phyloP scores from a whole-genome alignment of 1,140 invertebrate genomes.

The Formica selysi region DNA sequence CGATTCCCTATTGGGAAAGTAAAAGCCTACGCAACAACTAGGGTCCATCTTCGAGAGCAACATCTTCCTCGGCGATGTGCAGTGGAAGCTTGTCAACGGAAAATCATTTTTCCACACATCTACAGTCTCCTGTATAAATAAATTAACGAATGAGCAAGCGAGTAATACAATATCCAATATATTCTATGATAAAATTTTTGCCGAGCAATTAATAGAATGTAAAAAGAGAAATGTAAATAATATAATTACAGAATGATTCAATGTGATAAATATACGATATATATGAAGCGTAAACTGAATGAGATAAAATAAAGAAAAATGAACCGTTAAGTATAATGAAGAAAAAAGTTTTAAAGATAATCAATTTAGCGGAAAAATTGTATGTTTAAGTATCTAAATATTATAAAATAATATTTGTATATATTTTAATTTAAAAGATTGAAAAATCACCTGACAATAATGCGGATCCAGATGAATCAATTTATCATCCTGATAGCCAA shows the following conservation, averaged over 20 bases:
- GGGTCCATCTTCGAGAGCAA: slow-evolving; percentile 96
- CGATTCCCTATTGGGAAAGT: slow-evolving; percentile 91
- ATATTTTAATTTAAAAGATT: not conserved
- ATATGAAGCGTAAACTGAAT: not conserved
- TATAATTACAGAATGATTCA: not conserved
- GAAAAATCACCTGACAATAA: slow-evolving; percentile 90
- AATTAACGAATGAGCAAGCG: not conserved
- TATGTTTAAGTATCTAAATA: not conserved
- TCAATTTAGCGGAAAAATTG: not conserved
- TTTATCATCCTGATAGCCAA: slow-evolving; percentile 96
- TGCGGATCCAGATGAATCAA: slow-evolving; percentile 97
- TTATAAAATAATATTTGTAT: not conserved
- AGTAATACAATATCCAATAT: not conserved
- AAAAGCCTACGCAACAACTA: slow-evolving; percentile 97
- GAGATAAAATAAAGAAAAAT: not conserved
- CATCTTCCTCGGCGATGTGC: slow-evolving; percentile 94
- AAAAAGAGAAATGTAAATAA: not conserved
- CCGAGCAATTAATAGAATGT: not conserved
- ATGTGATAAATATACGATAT: not conserved
- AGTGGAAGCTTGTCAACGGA: slow-evolving; percentile 93
- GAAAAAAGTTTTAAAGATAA: not conserved
- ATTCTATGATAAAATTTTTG: not conserved
- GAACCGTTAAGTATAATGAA: not conserved
- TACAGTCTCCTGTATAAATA: slow-evolving; percentile 89
- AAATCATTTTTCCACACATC: slow-evolving; percentile 91